Percentiles rank a stretch among this genome's conserved stretches.
Evolutionary conservation across 1,140 invertebrate species (phyloP).

Genomic region (Babylonia areolata): DNA sequence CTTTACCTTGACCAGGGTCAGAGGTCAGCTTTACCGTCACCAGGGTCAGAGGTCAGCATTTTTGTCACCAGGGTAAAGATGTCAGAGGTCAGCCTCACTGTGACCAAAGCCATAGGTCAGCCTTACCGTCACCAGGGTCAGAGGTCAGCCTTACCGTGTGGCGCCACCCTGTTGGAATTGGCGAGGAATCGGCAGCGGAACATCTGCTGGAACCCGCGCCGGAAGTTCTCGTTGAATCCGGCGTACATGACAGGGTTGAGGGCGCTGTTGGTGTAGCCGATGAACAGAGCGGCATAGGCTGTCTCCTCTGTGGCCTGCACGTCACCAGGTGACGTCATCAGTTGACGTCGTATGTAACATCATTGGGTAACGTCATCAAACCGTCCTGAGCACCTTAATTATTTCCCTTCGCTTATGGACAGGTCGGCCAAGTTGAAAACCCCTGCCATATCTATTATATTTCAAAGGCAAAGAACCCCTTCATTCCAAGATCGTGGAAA

Average conservation of each 20-base stretch:
- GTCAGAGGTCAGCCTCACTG: neutral
- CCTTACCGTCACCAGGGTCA: no score
- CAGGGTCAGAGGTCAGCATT: neutral
- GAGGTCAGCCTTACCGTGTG: neutral
- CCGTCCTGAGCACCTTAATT: no score
- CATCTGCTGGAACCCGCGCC: slow-evolving; percentile 67
- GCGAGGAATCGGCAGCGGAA: slow-evolving; percentile 51
- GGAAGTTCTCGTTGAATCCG: slow-evolving; percentile 77
- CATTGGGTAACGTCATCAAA: slow-evolving; percentile 29
- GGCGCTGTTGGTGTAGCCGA: slow-evolving; percentile 78
- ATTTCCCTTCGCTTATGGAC: no score
- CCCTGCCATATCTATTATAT: no score
- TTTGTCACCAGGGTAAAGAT: neutral
- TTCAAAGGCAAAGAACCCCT: no score
- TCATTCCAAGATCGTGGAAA: no score
- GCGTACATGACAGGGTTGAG: slow-evolving; percentile 79
- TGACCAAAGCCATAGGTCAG: no score
- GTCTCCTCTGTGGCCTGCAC: slow-evolving; percentile 73
- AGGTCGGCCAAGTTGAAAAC: no score
- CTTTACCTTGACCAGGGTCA: neutral
- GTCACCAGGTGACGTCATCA: slow-evolving; percentile 51
- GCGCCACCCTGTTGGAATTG: neutral
- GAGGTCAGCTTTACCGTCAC: neutral
- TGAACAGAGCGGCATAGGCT: slow-evolving; percentile 75
- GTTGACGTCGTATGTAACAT: slow-evolving; percentile 61